Base-by-base conservation (phyloP, 37 sponge, comb jelly and placozoan species). In the Axinella damicornis region DNA sequence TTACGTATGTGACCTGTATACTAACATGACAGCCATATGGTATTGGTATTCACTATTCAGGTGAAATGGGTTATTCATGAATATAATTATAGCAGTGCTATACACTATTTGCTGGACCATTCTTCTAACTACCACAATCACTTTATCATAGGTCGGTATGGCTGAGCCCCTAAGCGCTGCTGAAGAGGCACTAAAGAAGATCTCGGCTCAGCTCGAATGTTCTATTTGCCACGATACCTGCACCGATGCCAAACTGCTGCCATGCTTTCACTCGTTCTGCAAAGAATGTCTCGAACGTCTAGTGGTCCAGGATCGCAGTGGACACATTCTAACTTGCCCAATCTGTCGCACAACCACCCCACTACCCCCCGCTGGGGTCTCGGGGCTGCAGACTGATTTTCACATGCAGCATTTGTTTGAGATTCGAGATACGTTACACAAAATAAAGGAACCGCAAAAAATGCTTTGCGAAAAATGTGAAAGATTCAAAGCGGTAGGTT, bases 371-470 rank as follows among this genome's bases (percentile, higher is more conserved):
- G 18, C 1, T 12, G 53, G 32, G 17, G 69, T 57, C 17, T 53
- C 41, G 0, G 33, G 31, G 1, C 69, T 68, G 30, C 69, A 30
- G 19, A 37, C 55, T 32, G 68, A 57, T 0, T 80, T 80, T 53
- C 69, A 80, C 69, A 57, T 67, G 16, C 32, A 53, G 28, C 80
- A 80, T n/a, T 53, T 68, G 30, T 80, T 80, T 52, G 80, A 80
- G 33, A 80, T 80, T 31, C 41, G 69, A 14, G 80, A 80, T 5
- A 53, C 69, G 5, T 33, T 80, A 20, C 30, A 21, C 20, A 80
- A 80, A 56, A 46, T 46, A 2, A 64, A 34, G 1, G 39, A n/a
- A 17, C 24, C 65, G 0, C 28, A 83, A 64, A 61, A 74, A 24
- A 53, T 16, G 17, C 30, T 19, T 31, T 80, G 76, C 30, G 85